Evolutionary conservation across 2,797 vertebrate species (phyloP), one percentile per base, ranked within the genome.

Genomic region (Furcifer pardalis): DNA sequence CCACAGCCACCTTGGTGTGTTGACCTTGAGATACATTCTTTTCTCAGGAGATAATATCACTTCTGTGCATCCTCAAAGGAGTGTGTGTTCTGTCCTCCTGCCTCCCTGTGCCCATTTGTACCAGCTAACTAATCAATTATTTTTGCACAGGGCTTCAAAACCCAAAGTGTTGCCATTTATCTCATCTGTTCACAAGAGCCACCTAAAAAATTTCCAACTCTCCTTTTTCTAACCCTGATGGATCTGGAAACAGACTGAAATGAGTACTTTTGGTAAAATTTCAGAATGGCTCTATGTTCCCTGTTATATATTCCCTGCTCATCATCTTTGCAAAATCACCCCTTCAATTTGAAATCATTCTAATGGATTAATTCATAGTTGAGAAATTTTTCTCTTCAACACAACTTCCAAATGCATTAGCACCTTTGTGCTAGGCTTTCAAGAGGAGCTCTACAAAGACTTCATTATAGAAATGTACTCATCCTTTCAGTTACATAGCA

Each of bases 301-400:
- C 15, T 80, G 37, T 91, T 89, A 81, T 78, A 83, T 27, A n/a
- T 46, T 5, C 5, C 78, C 88, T 75, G 76, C 7, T 79, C 81
- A 69, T 12, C 80, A 65, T 35, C 3, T 7, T 5, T 79, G 17
- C 32, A 17, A 74, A 77, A 42, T 86, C 79, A 44, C 8, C 10
- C 19, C 8, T 10, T 65, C 10, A 17, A 46, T 88, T 87, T 80
- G 90, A 90, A 91, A 86, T 44, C n/a, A 86, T 56, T 87, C 66
- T 62, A 90, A 27, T 74, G 83, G 78, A 25, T 52, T 81, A 87
- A 89, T 88, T 87, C 42, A 68, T 87, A 79, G 52, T 56, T 3
- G 5, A 76, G 35, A 7, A 77, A n/a, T 5, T 74, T 46, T 46
- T 87, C n/a, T 75, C 37, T 52, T 85, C 12, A 15, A 15, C 21